Evolutionary conservation across 92 coral and sea anemone species (phyloP).

Genomic region (Palythoa grandis): DNA sequence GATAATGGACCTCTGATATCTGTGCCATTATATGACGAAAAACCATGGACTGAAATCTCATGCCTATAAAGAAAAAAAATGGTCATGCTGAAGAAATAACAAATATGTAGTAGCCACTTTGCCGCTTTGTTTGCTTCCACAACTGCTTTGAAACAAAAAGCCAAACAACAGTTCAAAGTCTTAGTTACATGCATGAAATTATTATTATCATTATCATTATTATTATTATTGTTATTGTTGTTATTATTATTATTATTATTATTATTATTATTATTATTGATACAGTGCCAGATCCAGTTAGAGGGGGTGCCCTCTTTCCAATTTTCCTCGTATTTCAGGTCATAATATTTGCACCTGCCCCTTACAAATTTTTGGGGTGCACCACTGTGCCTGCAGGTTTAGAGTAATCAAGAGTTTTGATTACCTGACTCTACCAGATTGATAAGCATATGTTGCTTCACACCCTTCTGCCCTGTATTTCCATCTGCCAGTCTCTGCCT

Average conservation of each 20-base stretch:
- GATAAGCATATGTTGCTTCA: neutral
- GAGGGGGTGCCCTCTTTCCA: too few species aligned
- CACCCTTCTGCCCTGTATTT: neutral
- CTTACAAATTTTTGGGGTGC: too few species aligned
- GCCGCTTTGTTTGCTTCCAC: too few species aligned
- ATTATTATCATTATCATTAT: too few species aligned
- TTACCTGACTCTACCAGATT: neutral
- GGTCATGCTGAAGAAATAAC: too few species aligned
- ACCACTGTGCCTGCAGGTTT: neutral
- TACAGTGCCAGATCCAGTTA: too few species aligned
- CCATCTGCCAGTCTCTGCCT: neutral
- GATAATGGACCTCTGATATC: neutral
- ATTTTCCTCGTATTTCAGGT: too few species aligned
- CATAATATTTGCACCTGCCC: neutral
- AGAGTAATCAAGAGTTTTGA: neutral
- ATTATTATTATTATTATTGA: too few species aligned
- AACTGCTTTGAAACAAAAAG: neutral
- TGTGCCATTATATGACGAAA: neutral
- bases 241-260: too few species aligned
- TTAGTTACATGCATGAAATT: too few species aligned
- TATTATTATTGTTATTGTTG: too few species aligned
- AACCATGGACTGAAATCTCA: neutral
- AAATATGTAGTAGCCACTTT: neutral
- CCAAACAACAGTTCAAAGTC: too few species aligned
- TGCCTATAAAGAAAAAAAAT: neutral